phyloP scores from a whole-genome alignment of 2,888 invertebrate genomes.

The Ornithoptera priamus region DNA sequence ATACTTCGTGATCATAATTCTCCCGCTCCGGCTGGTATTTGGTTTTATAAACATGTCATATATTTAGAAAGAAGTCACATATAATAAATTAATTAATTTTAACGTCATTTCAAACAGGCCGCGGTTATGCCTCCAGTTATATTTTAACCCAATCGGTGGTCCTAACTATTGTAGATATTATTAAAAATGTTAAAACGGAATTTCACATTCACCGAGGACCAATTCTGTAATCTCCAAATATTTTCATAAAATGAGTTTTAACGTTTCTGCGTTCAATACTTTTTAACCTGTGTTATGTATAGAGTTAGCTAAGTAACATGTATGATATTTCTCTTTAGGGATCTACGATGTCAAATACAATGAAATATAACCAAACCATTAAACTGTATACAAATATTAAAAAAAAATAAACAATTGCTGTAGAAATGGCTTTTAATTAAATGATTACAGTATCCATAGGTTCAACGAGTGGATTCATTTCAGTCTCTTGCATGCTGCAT shows the following conservation, averaged over 20 bases:
- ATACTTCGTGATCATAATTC: neutral
- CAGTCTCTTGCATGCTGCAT: conserved; percentile 32
- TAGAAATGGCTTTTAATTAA: conserved; percentile 46
- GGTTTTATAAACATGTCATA: no score
- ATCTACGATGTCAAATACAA: conserved; percentile 73
- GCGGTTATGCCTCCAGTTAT: neutral
- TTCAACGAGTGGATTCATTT: conserved; percentile 12
- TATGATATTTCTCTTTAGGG: conserved; percentile 76
- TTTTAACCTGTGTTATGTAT: conserved; percentile 65
- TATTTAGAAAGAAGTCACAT: no score
- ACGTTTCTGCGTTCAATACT: conserved; percentile 53
- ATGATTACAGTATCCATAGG: conserved; percentile 29
- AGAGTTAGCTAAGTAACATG: conserved; percentile 53
- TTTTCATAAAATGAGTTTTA: conserved; percentile 40
- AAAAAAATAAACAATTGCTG: conserved; percentile 71
- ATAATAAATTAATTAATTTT: no score
- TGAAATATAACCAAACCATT: conserved; percentile 78
- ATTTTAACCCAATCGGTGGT: conserved; percentile 6
- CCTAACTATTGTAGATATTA: conserved; percentile 27
- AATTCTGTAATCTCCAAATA: conserved; percentile 54
- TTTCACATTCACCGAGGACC: conserved; percentile 63
- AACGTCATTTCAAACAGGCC: no score
- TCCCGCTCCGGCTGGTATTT: no score
- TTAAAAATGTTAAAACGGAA: conserved; percentile 31
- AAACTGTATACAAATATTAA: conserved; percentile 74